A percentile compares a stretch with the other conserved stretches of the same genome.
Conservation (phyloP, 1,140 invertebrate species). For the Pogonognathellus flavescens region DNA sequence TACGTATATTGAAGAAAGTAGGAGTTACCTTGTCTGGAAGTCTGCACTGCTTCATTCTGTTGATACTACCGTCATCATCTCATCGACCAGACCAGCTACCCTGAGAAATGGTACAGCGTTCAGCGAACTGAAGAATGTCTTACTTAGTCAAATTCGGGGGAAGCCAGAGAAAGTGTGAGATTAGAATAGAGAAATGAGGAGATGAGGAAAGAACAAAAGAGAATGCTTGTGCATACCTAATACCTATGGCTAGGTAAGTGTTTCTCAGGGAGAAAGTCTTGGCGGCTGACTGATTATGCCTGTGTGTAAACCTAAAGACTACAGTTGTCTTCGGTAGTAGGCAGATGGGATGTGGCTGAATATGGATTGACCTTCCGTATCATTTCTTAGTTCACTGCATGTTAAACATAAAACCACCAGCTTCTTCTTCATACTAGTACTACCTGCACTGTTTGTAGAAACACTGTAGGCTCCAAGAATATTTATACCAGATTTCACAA, state of each 20-base stretch:
- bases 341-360: neutral
- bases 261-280: conserved; percentile 1
- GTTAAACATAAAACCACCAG: no score
- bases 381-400: no score
- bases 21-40: conserved; percentile 1
- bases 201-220: conserved; percentile 20
- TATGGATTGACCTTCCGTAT: no score
- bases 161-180: neutral
- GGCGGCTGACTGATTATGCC: neutral
- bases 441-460: no score
- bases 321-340: neutral
- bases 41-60: conserved; percentile 18
- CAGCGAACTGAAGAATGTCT: neutral
- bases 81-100: neutral
- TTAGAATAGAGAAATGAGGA: neutral
- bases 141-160: neutral
- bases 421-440: no score
- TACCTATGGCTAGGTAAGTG: neutral
- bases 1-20: no score
- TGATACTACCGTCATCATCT: neutral
- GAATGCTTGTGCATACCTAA: neutral
- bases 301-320: neutral
- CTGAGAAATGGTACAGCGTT: neutral
- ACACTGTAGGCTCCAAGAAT: no score
- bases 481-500: no score